Evolutionary conservation across 2,888 invertebrate species (phyloP).

Genomic region (Sesamia inferens): DNA sequence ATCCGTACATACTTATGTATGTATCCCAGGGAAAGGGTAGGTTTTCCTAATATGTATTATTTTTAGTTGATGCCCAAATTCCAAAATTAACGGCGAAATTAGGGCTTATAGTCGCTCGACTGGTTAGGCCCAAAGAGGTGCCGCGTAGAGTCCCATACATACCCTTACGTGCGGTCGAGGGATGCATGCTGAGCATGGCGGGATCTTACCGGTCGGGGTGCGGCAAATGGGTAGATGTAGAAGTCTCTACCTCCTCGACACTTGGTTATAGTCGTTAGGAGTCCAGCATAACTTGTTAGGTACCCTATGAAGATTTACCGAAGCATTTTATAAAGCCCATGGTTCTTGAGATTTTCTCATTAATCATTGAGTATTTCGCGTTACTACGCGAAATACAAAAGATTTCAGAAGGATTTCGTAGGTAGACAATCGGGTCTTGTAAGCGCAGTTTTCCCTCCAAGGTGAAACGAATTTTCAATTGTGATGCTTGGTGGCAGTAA

Average conservation of each 20-base stretch:
- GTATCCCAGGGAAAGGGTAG: too few relatives aligned
- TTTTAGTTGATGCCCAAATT: neutral
- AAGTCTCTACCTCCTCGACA: neutral
- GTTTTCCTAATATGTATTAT: neutral
- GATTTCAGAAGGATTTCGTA: conserved; percentile 23
- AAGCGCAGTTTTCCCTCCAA: conserved; percentile 22
- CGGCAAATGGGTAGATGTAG: neutral
- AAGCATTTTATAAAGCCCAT: neutral
- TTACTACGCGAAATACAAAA: too few relatives aligned
- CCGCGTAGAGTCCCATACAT: neutral
- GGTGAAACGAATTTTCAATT: conserved; percentile 38
- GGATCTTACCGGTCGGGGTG: neutral
- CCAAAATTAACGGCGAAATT: neutral
- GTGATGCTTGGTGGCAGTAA: conserved; percentile 24
- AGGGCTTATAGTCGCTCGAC: neutral
- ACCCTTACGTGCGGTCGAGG: too few relatives aligned
- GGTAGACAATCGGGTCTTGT: conserved; percentile 7
- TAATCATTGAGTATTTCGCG: conserved; percentile 4
- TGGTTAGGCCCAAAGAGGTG: neutral
- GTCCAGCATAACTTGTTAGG: neutral
- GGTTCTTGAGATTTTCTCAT: neutral
- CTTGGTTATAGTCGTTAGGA: neutral
- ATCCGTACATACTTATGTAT: neutral
- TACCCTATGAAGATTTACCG: too few relatives aligned
- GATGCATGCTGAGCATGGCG: neutral